Evolutionary conservation across 1,140 invertebrate species (phyloP).

Genomic region (Artemia franciscana): DNA sequence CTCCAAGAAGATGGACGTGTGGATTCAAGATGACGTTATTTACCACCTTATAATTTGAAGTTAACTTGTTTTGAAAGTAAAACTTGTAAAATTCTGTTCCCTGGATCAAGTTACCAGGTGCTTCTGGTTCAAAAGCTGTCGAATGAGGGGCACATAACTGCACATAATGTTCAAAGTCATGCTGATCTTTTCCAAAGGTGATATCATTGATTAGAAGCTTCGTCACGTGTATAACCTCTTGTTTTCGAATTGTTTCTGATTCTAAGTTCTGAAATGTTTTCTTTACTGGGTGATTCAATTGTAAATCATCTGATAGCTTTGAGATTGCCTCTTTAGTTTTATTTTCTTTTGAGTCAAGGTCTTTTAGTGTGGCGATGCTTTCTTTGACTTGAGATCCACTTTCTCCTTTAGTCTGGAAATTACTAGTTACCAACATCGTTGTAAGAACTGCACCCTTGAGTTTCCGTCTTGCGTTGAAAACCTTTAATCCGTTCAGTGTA

Average conservation of each 20-base stretch:
- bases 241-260: conserved; percentile 69
- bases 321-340: too few relatives aligned
- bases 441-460: too few relatives aligned
- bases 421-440: too few relatives aligned
- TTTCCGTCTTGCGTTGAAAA: too few relatives aligned
- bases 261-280: too few relatives aligned
- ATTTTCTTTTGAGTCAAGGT: too few relatives aligned
- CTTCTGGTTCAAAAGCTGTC: conserved; percentile 95
- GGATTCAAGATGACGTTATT: conserved; percentile 97
- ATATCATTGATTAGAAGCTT: conserved; percentile 93
- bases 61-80: conserved; percentile 93
- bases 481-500: too few relatives aligned
- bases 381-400: too few relatives aligned
- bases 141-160: conserved; percentile 96
- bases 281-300: too few relatives aligned
- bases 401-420: too few relatives aligned
- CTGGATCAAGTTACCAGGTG: conserved; percentile 91
- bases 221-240: conserved; percentile 97
- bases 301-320: too few relatives aligned
- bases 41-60: conserved; percentile 72
- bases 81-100: conserved; percentile 99
- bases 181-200: conserved; percentile 85
- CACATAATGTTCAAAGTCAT: conserved; percentile 28
- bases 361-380: too few relatives aligned
- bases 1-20: conserved; percentile 89